Percentiles rank a stretch among this genome's conserved stretches.
These are phyloP conservation scores for Pangasius larnaudii DNA, from an alignment of 2,797 vertebrate species.

Conservation along the genomic window DNA sequence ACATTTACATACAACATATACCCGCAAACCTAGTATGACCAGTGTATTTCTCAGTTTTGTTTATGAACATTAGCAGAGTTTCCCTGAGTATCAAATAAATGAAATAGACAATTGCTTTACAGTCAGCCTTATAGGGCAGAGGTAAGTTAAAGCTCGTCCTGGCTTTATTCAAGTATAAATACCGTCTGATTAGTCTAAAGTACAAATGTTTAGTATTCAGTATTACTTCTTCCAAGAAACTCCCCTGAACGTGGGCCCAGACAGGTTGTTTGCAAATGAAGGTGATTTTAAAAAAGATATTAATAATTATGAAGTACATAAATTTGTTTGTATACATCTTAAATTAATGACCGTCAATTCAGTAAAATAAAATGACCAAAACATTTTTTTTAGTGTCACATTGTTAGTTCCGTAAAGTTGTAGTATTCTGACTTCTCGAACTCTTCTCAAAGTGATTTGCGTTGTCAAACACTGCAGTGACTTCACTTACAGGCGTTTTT, in stretches of 20 bases:
- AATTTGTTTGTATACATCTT: too few species aligned
- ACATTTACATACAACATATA: slow-evolving; percentile 6
- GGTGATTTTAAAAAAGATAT: background rate
- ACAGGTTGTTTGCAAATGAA: background rate
- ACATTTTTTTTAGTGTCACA: background rate
- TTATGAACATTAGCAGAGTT: slow-evolving; percentile 2
- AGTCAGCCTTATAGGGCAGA: background rate
- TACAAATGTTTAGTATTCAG: slow-evolving; percentile 29
- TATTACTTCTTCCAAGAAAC: background rate
- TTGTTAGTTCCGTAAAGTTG: background rate
- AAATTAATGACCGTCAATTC: background rate
- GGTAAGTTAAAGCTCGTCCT: background rate
- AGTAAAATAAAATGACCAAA: slow-evolving; percentile 5
- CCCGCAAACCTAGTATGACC: background rate
- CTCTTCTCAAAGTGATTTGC: background rate
- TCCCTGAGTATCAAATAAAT: background rate
- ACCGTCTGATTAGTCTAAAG: slow-evolving; percentile 11
- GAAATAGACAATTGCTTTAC: background rate
- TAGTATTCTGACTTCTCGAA: background rate
- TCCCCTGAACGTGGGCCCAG: slow-evolving; percentile 9
- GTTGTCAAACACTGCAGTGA: slow-evolving; percentile 42
- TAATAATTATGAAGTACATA: background rate
- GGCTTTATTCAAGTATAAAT: background rate
- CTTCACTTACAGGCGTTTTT: background rate
- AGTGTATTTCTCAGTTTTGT: background rate